Evolutionary conservation across 2,113 vertebrate species (phyloP).

Genomic region (Pteruthius melanotis): DNA sequence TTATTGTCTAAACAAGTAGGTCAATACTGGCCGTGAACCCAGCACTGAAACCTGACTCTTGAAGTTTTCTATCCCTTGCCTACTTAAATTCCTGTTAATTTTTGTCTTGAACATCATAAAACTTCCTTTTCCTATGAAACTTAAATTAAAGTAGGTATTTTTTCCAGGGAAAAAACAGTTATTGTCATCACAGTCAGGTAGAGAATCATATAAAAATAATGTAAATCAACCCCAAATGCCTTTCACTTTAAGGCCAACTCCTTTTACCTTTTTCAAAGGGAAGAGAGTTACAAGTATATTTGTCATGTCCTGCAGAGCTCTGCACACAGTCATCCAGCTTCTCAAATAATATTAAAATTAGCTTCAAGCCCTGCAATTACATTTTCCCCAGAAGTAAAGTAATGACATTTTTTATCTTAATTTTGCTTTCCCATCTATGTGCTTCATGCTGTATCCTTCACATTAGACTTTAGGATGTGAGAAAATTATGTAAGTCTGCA

Average conservation of each 20-base stretch:
- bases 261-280: not conserved
- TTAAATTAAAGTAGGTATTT: not conserved
- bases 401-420: conserved; percentile 49
- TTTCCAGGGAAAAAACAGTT: not conserved
- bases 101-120: not conserved
- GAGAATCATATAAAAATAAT: not conserved
- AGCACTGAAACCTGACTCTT: not conserved
- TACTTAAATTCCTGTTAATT: not conserved
- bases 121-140: not conserved
- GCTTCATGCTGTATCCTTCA: conserved; percentile 7
- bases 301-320: not conserved
- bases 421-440: conserved; percentile 21
- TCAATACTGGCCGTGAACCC: not conserved
- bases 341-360: conserved; percentile 52
- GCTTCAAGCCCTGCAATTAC: conserved; percentile 5
- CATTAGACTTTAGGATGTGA: conserved; percentile 1
- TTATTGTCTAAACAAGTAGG: not conserved
- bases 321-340: not conserved
- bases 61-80: not conserved
- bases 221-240: not conserved
- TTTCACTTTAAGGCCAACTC: not conserved
- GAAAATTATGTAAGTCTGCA: not conserved
- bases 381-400: conserved; percentile 17
- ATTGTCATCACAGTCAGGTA: not conserved
- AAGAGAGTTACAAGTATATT: not conserved